Base-by-base conservation (phyloP, 2,888 invertebrate genomes). In the Orchesella flavescens region DNA sequence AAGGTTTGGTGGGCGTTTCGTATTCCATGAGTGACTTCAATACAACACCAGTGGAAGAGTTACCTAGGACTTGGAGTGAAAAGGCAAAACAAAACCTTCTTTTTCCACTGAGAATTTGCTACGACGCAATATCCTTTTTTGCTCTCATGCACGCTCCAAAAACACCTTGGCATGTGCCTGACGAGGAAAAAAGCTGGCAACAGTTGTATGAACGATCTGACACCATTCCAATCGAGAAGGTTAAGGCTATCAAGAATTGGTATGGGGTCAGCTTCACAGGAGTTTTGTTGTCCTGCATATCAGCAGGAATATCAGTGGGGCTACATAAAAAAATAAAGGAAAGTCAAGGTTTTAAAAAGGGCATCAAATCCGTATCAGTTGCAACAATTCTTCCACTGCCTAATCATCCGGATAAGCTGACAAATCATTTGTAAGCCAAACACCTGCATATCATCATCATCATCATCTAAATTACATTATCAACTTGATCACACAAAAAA, bases 241-340 rank as follows among this genome's bases (percentile, higher is more conserved):
- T 80, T 43, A 80, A 80, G 17, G 17, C 12, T 0, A 55, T 80
- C 21, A 80, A 73, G 23, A 66, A 73, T n/a, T 44, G 7, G 19
- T 80, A 73, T 49, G 80, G 80, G n/a, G 73, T 73, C 0, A 73
- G 66, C 10, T 73, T 80, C 13, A 80, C 73, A 1, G 55, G 57
- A 4, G 15, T 65, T 1, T 9, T 80, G 1, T n/a, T 65, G 13
- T 57, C 73, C 17, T 57, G 78, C 34, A 5, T 78, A 2, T 34
- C 80, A 9, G 43, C 80, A 13, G 72, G 79, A 0, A 49, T 66
- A 0, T 34, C 65, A 34, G 34, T 34, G 4, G 66, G 44, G 44
- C 4, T 43, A 0, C 1, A 24, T 43, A 66, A 44, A n/a, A 46
- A 21, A 34, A 15, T 68, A 1, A 23, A 46, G 21, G 46, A 43